Evolutionary conservation across 1,140 invertebrate species (phyloP).

Genomic region (Caerostris extrusa): DNA sequence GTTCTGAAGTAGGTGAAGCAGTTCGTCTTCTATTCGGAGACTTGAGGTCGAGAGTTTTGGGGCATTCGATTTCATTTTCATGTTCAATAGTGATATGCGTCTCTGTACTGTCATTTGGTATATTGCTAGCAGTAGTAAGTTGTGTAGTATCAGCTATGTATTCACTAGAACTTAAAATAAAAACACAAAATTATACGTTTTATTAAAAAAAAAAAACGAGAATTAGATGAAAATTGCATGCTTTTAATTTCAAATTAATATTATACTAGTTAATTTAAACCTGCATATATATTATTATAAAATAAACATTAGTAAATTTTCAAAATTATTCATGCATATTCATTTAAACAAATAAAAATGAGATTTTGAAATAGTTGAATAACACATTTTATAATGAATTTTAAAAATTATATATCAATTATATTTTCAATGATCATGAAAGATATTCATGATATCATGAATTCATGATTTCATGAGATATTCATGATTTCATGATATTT

Average conservation of each 20-base stretch:
- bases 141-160: constrained; percentile 58
- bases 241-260: neutral
- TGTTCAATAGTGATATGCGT: constrained; percentile 72
- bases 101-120: constrained; percentile 61
- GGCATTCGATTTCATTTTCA: constrained; percentile 36
- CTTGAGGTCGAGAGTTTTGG: constrained; percentile 48
- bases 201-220: neutral
- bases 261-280: neutral
- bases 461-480: too few relatives aligned
- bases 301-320: too few relatives aligned
- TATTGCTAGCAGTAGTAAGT: constrained; percentile 54
- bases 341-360: too few relatives aligned
- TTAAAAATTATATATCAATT: too few relatives aligned
- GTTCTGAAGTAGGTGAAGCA: constrained; percentile 26
- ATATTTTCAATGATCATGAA: too few relatives aligned
- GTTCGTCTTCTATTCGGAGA: neutral
- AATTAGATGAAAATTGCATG: too few relatives aligned
- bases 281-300: too few relatives aligned
- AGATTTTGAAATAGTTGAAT: too few relatives aligned
- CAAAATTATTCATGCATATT: too few relatives aligned
- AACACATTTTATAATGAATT: too few relatives aligned
- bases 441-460: too few relatives aligned
- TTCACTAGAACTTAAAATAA: constrained; percentile 52
- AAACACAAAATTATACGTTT: neutral
- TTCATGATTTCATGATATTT: too few relatives aligned